Evolutionary conservation across 2,113 vertebrate species (phyloP), one percentile per base, ranked within the genome.

Genomic region (Atrichornis clamosus): DNA sequence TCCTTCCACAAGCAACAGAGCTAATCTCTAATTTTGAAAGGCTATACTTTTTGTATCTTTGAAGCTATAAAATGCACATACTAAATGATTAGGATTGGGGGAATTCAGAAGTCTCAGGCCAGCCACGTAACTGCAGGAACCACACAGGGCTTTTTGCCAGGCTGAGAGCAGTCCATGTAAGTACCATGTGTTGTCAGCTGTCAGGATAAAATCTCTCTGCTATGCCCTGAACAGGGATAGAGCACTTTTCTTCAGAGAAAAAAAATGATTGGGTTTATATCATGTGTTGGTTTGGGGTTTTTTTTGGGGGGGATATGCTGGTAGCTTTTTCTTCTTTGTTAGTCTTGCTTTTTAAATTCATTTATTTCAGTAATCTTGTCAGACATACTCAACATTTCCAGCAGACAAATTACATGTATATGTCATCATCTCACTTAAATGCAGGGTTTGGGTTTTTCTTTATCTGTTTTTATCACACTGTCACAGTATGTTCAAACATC

Each of bases 261-360:
- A 39, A 23, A 41, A 14, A 14, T 0, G 0, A 37, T 20, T 39
- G 24, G 10, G 18, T 62, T 63, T 22, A 16, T 69, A 33, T 75
- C 1, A 33, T 44, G 21, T 83, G 3, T 5, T n/a, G 6, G 6
- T 52, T 39, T 12, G 26, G 5, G 8, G 0, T 4, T 60, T 46
- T 17, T 15, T 47, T 15, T 32, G 28, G 4, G 1, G 2, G 9
- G 20, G 1, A 3, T 2, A 6, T 26, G 8, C 6, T 30, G 28
- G 20, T 28, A 17, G 6, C 12, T 24, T 55, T 53, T 58, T 52
- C 53, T 41, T 12, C 7, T 69, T 55, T 53, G 7, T 73, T 35
- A 35, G 16, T 4, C 6, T 83, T 47, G 1, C 19, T 58, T 73
- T 69, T 70, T 39, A 79, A 55, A 67, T 49, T 27, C 3, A 26